phyloP scores from a whole-genome alignment of 2,888 invertebrate genomes.

The Reticulitermes lucifugus region DNA sequence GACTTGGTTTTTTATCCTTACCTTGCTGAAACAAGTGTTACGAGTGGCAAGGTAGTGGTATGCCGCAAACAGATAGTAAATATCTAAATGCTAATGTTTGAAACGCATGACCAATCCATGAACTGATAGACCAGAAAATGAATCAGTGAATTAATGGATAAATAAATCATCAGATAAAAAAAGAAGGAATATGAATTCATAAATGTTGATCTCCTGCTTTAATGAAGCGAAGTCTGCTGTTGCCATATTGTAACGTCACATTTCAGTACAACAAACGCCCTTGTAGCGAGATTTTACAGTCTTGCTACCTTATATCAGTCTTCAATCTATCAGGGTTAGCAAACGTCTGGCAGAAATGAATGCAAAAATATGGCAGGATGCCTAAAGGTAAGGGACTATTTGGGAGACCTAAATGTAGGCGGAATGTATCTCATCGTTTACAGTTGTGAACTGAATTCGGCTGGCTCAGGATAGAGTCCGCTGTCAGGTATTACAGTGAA shows the following conservation, averaged over 20 bases:
- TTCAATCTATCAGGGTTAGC: background rate
- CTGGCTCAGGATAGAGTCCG: too few relatives aligned
- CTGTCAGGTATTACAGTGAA: too few relatives aligned
- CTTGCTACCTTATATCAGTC: background rate
- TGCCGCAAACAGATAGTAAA: background rate
- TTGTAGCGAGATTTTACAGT: background rate
- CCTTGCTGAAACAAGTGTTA: background rate
- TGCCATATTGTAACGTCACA: background rate
- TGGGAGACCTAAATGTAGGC: too few relatives aligned
- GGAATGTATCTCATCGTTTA: too few relatives aligned
- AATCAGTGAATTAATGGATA: constrained; percentile 13
- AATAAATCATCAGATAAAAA: constrained; percentile 1
- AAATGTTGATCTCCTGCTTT: background rate
- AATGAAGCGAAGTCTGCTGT: background rate
- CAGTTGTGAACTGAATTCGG: too few relatives aligned
- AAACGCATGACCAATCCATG: constrained; percentile 7
- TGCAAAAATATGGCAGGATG: too few relatives aligned
- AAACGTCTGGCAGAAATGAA: background rate
- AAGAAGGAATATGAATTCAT: background rate
- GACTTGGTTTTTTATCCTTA: background rate
- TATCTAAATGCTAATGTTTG: constrained; percentile 7
- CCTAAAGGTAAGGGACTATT: too few relatives aligned
- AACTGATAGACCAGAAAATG: background rate
- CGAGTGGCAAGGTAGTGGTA: background rate
- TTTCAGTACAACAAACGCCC: background rate